These are phyloP conservation scores for Panagrolaimus sp. DNA, from an alignment of 1,140 invertebrate genomes.

Conservation along the genomic window DNA sequence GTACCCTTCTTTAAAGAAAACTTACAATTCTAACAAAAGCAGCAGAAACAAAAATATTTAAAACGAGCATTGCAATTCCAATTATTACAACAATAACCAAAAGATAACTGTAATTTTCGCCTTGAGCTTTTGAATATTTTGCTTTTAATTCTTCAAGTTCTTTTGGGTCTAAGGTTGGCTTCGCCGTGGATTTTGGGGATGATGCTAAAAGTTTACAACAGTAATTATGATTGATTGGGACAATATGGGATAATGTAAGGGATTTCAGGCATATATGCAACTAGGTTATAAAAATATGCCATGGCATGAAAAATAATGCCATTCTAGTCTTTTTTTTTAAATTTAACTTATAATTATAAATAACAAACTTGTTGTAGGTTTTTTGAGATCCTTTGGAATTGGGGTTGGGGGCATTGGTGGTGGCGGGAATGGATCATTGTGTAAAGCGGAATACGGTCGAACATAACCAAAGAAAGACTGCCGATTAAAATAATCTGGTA, in stretches of 20 bases:
- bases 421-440: slow-evolving; percentile 59
- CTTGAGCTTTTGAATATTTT: background rate
- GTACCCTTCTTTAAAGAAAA: background rate
- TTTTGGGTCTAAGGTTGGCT: slow-evolving; percentile 5
- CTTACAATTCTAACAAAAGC: slow-evolving; percentile 38
- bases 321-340: slow-evolving; percentile 14
- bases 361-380: slow-evolving; percentile 26
- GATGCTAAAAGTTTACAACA: background rate
- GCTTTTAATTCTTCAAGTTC: background rate
- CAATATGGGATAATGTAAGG: background rate
- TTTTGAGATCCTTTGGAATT: slow-evolving; percentile 38
- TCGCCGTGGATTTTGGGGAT: background rate
- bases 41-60: slow-evolving; percentile 11
- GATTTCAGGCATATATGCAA: slow-evolving; percentile 14
- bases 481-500: slow-evolving; percentile 68
- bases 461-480: slow-evolving; percentile 55
- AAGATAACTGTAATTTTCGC: background rate
- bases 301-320: background rate
- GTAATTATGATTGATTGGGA: background rate
- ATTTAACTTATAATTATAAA: slow-evolving; percentile 17
- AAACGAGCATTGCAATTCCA: background rate
- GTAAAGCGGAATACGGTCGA: slow-evolving; percentile 49
- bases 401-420: slow-evolving; percentile 53
- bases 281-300: background rate
- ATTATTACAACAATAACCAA: background rate